Percentiles rank a stretch among this genome's conserved stretches.
Evolutionary conservation across 2,888 invertebrate genomes (phyloP).

Genomic region (Thera obeliscata): DNA sequence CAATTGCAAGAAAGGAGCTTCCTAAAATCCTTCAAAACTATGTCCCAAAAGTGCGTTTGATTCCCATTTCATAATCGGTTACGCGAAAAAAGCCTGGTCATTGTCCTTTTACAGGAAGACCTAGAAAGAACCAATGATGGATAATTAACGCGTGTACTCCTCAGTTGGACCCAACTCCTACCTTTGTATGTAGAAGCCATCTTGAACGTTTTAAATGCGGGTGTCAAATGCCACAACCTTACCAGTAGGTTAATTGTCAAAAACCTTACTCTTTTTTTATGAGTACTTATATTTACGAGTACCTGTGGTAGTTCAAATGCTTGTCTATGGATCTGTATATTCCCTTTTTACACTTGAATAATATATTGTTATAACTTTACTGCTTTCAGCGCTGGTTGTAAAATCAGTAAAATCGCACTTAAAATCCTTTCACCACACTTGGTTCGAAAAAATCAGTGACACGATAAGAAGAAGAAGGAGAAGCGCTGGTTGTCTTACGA

Average conservation of each 20-base stretch:
- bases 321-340: neutral
- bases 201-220: conserved; percentile 30
- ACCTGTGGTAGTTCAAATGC: neutral
- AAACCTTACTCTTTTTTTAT: neutral
- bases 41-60: too few relatives aligned
- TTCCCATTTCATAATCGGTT: too few relatives aligned
- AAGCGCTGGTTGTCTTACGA: too few relatives aligned
- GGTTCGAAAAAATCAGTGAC: too few relatives aligned
- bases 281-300: conserved; percentile 5
- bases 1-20: too few relatives aligned
- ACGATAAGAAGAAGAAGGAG: too few relatives aligned
- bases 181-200: conserved; percentile 30
- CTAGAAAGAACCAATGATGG: neutral
- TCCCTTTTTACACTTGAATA: too few relatives aligned
- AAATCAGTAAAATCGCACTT: too few relatives aligned
- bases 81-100: neutral
- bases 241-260: conserved; percentile 31
- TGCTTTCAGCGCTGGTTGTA: too few relatives aligned
- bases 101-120: neutral
- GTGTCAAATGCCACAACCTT: conserved; percentile 30
- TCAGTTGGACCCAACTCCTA: conserved; percentile 10
- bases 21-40: too few relatives aligned
- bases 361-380: too few relatives aligned
- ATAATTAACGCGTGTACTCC: conserved; percentile 12
- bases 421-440: too few relatives aligned